Evolutionary conservation across 2,888 invertebrate genomes (phyloP).

Genomic region (Ptychoptera albimana): DNA sequence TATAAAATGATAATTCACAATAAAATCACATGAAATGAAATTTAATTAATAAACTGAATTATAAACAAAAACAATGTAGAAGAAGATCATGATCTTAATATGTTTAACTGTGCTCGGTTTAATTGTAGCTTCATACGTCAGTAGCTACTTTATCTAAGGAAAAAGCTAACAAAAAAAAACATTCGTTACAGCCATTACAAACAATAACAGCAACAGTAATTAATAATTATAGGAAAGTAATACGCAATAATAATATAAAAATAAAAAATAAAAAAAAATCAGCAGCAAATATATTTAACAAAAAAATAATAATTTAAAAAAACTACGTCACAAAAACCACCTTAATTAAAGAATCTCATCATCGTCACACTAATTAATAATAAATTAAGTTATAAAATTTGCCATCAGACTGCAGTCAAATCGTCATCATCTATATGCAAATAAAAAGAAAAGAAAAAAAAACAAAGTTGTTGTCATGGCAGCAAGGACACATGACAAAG

Average conservation of each 20-base stretch:
- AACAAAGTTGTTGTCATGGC: no score
- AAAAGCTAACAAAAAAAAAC: constrained; percentile 9
- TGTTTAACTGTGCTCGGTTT: constrained; percentile 72
- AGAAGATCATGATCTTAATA: constrained; percentile 85
- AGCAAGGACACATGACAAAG: no score
- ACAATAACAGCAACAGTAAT: constrained; percentile 31
- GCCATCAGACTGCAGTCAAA: no score
- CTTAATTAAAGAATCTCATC: no score
- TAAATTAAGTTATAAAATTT: no score
- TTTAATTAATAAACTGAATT: neutral
- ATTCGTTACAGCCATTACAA: constrained; percentile 10
- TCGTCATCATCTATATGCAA: no score
- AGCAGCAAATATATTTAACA: no score
- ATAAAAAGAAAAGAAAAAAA: no score
- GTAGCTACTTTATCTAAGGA: constrained; percentile 41
- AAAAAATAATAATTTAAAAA: no score
- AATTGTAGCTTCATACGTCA: constrained; percentile 57
- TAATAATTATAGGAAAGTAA: constrained; percentile 6
- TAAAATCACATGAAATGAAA: neutral
- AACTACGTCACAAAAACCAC: no score
- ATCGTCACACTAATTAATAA: no score
- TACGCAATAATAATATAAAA: constrained; percentile 7
- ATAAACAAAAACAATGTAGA: constrained; percentile 37
- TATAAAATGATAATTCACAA: neutral
- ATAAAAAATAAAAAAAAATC: neutral